These are phyloP conservation scores for Ariolimax columbianus DNA, from an alignment of 2,888 invertebrate genomes.

Conservation along the genomic window DNA sequence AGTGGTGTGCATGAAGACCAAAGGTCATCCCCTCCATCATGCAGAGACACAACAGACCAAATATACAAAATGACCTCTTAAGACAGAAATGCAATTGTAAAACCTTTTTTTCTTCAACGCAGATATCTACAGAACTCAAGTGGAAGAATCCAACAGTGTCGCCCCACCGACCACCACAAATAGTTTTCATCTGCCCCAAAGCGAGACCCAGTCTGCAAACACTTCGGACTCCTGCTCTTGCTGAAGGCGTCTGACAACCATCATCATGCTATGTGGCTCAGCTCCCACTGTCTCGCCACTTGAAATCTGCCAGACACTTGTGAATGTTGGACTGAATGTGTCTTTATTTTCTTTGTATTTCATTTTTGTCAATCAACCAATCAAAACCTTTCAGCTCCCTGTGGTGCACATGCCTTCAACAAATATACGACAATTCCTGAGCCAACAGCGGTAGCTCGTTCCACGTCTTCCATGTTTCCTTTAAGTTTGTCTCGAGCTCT, in stretches of 20 bases:
- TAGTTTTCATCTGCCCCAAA: slow-evolving; percentile 38
- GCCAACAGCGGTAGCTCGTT: too few species aligned
- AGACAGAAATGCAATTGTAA: background rate
- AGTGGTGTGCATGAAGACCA: too few species aligned
- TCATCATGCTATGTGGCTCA: background rate
- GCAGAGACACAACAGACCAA: too few species aligned
- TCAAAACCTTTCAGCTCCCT: background rate
- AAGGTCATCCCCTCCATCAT: too few species aligned
- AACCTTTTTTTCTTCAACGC: background rate
- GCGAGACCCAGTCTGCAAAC: background rate
- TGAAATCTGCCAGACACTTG: background rate
- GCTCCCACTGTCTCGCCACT: background rate
- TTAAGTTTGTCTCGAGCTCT: too few species aligned
- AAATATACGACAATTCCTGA: too few species aligned
- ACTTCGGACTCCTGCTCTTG: slow-evolving; percentile 19
- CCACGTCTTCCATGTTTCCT: too few species aligned
- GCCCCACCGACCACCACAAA: background rate
- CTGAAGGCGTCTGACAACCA: background rate
- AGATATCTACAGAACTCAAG: slow-evolving; percentile 73
- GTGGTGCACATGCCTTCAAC: too few species aligned
- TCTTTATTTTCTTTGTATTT: background rate
- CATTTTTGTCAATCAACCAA: background rate
- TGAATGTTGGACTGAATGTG: slow-evolving; percentile 1
- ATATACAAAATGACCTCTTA: too few species aligned
- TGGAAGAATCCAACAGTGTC: slow-evolving; percentile 59